Evolutionary conservation across 2,888 invertebrate genomes (phyloP).

Genomic region (Aphodius sticticus): DNA sequence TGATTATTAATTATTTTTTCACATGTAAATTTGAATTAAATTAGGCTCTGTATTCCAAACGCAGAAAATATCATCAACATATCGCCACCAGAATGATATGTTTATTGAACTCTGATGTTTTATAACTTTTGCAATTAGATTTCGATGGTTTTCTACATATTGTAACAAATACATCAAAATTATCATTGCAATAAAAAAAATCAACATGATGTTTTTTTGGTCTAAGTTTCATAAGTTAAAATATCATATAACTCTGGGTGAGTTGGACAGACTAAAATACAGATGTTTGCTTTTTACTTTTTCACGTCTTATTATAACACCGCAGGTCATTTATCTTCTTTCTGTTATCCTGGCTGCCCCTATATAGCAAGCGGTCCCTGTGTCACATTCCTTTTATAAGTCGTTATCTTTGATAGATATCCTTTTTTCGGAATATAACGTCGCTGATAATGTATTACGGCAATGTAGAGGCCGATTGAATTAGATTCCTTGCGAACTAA

Average conservation of each 20-base stretch:
- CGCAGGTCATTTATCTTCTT: not conserved
- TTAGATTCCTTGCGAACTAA: not conserved
- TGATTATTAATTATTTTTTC: too few relatives aligned
- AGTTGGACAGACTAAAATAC: not conserved
- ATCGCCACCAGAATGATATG: too few relatives aligned
- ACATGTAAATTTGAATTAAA: too few relatives aligned
- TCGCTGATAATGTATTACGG: not conserved
- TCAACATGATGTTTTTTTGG: too few relatives aligned
- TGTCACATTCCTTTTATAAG: not conserved
- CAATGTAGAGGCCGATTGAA: not conserved
- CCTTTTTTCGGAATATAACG: not conserved
- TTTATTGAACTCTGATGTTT: too few relatives aligned
- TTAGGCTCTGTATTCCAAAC: too few relatives aligned
- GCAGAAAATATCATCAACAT: too few relatives aligned
- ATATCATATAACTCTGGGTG: not conserved
- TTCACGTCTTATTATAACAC: not conserved
- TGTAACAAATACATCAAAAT: too few relatives aligned
- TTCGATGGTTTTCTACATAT: too few relatives aligned
- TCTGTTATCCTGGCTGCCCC: not conserved
- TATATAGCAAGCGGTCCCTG: not conserved
- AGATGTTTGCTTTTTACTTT: not conserved
- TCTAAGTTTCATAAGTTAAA: too few relatives aligned
- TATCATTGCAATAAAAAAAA: too few relatives aligned
- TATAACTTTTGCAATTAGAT: too few relatives aligned
- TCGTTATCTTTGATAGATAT: conserved; percentile 4